A percentile compares a stretch with the other conserved stretches of the same genome.
These are phyloP conservation scores for Bufo bufo DNA, from an alignment of 2,113 vertebrate species.

Conservation along the genomic window DNA sequence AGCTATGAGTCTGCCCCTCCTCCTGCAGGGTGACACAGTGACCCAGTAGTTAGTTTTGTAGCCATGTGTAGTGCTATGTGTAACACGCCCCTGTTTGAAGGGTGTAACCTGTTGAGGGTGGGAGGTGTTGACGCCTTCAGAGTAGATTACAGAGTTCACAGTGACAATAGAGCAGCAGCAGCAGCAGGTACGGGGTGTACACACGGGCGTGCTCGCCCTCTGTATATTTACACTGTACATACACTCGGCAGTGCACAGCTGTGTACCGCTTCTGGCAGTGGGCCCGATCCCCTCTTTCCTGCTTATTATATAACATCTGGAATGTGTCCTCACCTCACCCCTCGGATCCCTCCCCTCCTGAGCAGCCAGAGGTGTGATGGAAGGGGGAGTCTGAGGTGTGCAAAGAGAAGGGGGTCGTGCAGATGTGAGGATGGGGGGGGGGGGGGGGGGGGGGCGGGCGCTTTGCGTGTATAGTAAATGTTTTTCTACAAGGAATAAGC, in stretches of 20 bases:
- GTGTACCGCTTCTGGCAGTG: conserved; percentile 23
- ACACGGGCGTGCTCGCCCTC: background rate
- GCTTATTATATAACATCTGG: conserved; percentile 56
- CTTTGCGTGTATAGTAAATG: background rate
- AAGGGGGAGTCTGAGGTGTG: conserved; percentile 42
- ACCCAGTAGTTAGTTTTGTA: background rate
- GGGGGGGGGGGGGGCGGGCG: background rate
- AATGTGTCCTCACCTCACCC: conserved; percentile 52
- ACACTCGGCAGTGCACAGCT: background rate
- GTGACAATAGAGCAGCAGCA: background rate
- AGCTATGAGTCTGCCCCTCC: background rate
- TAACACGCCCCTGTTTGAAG: conserved; percentile 31
- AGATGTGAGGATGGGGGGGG: background rate
- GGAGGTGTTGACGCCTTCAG: background rate
- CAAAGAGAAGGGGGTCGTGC: background rate
- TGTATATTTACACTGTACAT: background rate
- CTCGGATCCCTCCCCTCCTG: conserved; percentile 32
- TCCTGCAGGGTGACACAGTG: conserved; percentile 22
- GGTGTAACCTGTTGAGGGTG: conserved; percentile 13
- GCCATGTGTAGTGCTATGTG: background rate
- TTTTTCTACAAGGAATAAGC: conserved; percentile 11
- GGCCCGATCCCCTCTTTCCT: conserved; percentile 6
- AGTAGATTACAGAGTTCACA: background rate
- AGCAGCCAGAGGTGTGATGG: conserved; percentile 29
- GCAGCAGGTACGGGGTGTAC: background rate